Base-by-base conservation (phyloP, 2,888 invertebrate species). In the Lathronympha strigana region DNA sequence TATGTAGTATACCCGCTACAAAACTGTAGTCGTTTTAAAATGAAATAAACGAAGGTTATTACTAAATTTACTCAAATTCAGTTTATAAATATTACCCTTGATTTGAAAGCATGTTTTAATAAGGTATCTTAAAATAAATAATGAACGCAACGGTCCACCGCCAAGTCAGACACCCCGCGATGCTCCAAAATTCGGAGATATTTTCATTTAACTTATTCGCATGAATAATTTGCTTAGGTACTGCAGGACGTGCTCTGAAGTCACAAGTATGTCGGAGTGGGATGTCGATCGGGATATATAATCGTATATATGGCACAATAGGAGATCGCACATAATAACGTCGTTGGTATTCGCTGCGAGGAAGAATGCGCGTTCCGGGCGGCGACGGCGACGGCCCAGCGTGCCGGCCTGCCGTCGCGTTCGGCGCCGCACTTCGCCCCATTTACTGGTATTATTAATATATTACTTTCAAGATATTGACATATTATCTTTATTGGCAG, bases 241-340 rank as follows among this genome's bases (percentile, higher is more conserved):
- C 71, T 60, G 71, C 69, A 28, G 74, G 74, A 85, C 90, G 89
- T 88, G 89, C 63, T 80, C 75, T 76, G 73, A 81, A 77, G 71
- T 81, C 76, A 70, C 77, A 80, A 87, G 77, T 72, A 78, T 68
- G 71, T 19, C 47, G 54, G 75, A 82, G 81, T 82, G 78, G 83
- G 85, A 85, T 78, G 80, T 86, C 81, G 84, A 83, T 84, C 81
- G 77, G 74, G 79, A 74, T 76, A 73, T 70, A 71, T 76, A 74
- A 81, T 78, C 36, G 19, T 53, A 15, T 86, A 83, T 84, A 84
- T 82, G 76, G 81, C 84, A 81, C 86, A 87, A 86, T 86, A 79
- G 81, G 76, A 84, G 84, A 87, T 90, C 87, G 87, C 88, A 89
- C 90, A 91, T 88, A 88, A 90, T 90, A 90, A 90, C 88, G 84